These are phyloP conservation scores for Pseudochirops cupreus DNA, from an alignment of 2,797 vertebrate species.

Conservation along the genomic window DNA sequence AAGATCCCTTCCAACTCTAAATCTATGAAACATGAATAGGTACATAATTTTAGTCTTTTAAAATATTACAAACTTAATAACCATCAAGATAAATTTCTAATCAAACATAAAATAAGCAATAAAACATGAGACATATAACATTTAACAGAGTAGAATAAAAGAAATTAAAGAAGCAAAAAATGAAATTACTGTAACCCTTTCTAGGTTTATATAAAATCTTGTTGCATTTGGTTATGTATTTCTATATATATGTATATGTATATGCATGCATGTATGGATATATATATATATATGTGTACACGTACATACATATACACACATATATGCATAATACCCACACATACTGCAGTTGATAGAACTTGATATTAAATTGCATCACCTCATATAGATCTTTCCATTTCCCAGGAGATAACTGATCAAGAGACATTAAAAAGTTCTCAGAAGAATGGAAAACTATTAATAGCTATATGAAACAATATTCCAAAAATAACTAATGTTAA, in stretches of 20 bases:
- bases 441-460: background rate
- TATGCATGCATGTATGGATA: too few species aligned
- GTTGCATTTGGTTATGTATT: background rate
- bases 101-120: background rate
- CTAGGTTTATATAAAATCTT: background rate
- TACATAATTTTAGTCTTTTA: background rate
- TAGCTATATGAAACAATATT: background rate
- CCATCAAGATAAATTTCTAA: background rate
- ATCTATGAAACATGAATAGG: background rate
- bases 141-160: background rate
- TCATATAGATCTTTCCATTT: background rate
- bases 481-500: background rate
- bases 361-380: background rate
- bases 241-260: too few species aligned
- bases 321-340: too few species aligned
- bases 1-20: background rate
- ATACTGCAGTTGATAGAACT: too few species aligned
- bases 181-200: background rate
- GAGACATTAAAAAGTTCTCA: background rate
- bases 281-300: too few species aligned
- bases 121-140: background rate
- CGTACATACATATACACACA: too few species aligned
- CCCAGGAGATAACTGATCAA: background rate
- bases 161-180: background rate
- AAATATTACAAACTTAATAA: background rate